Percentiles rank a stretch among this genome's conserved stretches.
Conservation (phyloP, 2,888 invertebrate genomes). For the Tryphoninae sp. region DNA sequence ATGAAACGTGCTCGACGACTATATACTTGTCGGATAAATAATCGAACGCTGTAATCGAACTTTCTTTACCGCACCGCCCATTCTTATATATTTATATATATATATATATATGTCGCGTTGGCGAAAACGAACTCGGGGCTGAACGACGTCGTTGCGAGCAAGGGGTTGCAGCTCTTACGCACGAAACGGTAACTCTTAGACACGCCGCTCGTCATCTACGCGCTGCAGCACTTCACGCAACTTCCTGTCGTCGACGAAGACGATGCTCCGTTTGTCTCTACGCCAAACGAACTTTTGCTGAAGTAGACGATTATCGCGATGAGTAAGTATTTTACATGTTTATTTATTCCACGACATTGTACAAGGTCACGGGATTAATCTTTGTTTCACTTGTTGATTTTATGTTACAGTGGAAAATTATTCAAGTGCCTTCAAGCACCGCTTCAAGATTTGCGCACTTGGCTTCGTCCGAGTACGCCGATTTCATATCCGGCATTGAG, state of each 20-base stretch:
- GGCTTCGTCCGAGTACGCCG: slow-evolving; percentile 81
- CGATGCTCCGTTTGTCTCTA: slow-evolving; percentile 85
- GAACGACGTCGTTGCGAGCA: slow-evolving; percentile 81
- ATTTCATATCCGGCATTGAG: slow-evolving; percentile 71
- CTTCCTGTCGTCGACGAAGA: slow-evolving; percentile 80
- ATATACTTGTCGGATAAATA: slow-evolving; percentile 30
- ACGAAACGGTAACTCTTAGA: slow-evolving; percentile 82
- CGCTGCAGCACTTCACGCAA: slow-evolving; percentile 78
- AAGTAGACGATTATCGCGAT: slow-evolving; percentile 81
- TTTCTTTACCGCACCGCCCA: slow-evolving; percentile 33
- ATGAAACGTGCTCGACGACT: slow-evolving; percentile 2
- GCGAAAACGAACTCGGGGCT: slow-evolving; percentile 82
- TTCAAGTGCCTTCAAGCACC: slow-evolving; percentile 85
- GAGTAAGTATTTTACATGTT: slow-evolving; percentile 78
- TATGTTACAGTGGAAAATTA: slow-evolving; percentile 81
- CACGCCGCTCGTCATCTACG: slow-evolving; percentile 82
- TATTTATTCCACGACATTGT: not conserved
- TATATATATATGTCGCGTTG: slow-evolving; percentile 75
- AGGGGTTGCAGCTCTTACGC: slow-evolving; percentile 81
- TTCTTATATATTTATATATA: not conserved
- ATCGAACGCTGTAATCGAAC: slow-evolving; percentile 39
- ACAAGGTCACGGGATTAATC: not conserved
- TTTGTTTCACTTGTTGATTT: not conserved
- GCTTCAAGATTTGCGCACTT: slow-evolving; percentile 83
- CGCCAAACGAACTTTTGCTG: slow-evolving; percentile 84